These are phyloP conservation scores for Pangasius larnaudii DNA, from an alignment of 2,797 vertebrate species.

Conservation along the genomic window DNA sequence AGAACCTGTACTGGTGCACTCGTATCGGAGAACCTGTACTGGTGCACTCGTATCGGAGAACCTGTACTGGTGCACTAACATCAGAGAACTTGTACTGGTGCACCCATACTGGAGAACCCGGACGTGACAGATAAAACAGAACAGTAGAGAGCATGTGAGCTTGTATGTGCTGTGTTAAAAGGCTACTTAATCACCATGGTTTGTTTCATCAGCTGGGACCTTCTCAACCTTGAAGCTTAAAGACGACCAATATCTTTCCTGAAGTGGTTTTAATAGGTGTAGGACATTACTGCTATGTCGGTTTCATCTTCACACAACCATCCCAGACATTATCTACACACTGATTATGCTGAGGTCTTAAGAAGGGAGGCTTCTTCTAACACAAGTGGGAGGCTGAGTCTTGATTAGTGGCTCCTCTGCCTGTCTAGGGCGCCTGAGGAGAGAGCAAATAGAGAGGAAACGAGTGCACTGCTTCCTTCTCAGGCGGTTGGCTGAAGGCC, in stretches of 20 bases:
- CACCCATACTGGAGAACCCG: background rate
- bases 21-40: background rate
- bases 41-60: background rate
- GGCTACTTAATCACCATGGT: background rate
- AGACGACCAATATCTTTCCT: no score
- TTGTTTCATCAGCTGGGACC: background rate
- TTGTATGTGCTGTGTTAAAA: background rate
- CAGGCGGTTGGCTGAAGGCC: slow-evolving; percentile 8
- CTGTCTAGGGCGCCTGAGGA: background rate
- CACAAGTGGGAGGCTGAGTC: background rate
- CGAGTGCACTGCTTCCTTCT: background rate
- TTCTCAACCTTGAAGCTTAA: background rate
- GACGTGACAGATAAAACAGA: background rate
- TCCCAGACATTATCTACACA: background rate
- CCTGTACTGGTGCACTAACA: background rate
- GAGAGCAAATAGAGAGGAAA: background rate
- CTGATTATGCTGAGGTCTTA: background rate
- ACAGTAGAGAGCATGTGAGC: background rate
- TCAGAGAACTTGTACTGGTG: background rate
- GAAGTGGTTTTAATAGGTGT: background rate
- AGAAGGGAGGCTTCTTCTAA: background rate
- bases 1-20: background rate
- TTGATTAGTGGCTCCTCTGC: background rate
- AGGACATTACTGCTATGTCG: background rate
- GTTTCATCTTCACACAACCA: background rate